These are phyloP conservation scores for Syngnathus typhle DNA, from an alignment of 2,113 vertebrate genomes.

Conservation along the genomic window DNA sequence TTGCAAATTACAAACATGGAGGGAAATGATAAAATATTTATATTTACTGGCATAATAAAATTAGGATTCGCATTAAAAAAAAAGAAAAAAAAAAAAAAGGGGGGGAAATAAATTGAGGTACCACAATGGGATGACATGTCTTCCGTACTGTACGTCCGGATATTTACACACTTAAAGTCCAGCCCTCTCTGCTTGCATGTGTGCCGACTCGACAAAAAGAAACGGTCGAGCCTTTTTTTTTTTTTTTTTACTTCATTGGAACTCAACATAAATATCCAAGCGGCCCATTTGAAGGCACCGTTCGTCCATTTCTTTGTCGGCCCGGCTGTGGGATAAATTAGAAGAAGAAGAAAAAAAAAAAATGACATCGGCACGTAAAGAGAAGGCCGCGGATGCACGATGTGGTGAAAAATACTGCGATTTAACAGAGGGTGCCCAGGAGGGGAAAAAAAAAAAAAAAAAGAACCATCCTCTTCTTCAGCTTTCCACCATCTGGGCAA, in stretches of 20 bases:
- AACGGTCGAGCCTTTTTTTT: constrained; percentile 1
- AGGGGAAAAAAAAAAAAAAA: constrained; percentile 53
- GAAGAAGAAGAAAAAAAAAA: constrained; percentile 65
- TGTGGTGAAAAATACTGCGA: constrained; percentile 83
- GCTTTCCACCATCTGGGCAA: constrained; percentile 88
- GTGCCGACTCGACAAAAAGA: constrained; percentile 47
- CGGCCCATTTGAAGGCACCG: constrained; percentile 50
- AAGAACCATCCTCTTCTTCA: constrained; percentile 76
- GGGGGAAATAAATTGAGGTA: constrained; percentile 85
- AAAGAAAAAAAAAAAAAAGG: constrained; percentile 72
- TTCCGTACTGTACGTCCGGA: constrained; percentile 53
- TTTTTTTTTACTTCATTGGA: constrained; percentile 74
- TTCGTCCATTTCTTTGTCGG: constrained; percentile 41
- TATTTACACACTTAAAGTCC: constrained; percentile 85
- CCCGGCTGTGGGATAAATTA: constrained; percentile 60
- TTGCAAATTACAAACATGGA: constrained; percentile 83
- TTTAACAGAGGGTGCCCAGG: constrained; percentile 72
- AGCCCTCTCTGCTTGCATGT: constrained; percentile 75
- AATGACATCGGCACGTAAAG: constrained; percentile 70
- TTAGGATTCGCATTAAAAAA: constrained; percentile 59
- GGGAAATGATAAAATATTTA: constrained; percentile 74
- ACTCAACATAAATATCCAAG: constrained; percentile 69
- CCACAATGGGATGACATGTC: constrained; percentile 76
- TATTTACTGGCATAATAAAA: constrained; percentile 75
- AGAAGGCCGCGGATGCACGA: constrained; percentile 73